Evolutionary conservation across 2,888 invertebrate genomes (phyloP).

Genomic region (Linyphia triangularis): DNA sequence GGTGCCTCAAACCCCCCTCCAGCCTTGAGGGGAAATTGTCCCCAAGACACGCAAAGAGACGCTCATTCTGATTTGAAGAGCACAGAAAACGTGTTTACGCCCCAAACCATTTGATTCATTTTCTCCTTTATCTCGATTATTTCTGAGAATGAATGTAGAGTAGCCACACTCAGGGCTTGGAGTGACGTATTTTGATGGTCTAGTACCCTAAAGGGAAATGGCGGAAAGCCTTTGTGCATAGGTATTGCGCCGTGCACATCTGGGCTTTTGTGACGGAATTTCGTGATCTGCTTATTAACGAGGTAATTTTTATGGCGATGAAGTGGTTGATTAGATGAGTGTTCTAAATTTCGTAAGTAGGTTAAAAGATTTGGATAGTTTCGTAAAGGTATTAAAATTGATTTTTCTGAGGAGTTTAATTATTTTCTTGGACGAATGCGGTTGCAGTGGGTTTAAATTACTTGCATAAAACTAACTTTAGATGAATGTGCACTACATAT

Average conservation of each 20-base stretch:
- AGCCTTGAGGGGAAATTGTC: neutral
- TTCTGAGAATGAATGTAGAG: neutral
- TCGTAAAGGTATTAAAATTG: too few species aligned
- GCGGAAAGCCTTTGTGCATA: neutral
- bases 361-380: too few species aligned
- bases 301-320: too few species aligned
- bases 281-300: neutral
- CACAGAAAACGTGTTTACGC: constrained; percentile 27
- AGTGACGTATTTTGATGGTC: neutral
- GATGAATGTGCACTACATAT: too few species aligned
- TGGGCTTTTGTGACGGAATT: neutral
- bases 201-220: neutral
- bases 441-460: too few species aligned
- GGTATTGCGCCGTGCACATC: too few species aligned
- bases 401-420: too few species aligned
- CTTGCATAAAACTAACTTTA: too few species aligned
- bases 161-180: too few species aligned
- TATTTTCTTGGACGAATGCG: too few species aligned
- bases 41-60: constrained; percentile 1
- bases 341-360: too few species aligned
- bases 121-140: neutral
- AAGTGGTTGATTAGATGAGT: too few species aligned
- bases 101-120: constrained; percentile 24
- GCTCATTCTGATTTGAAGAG: constrained; percentile 3
- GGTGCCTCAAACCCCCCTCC: neutral